Base-by-base conservation (phyloP, 1,140 invertebrate species). In the Odontomachus brunneus region DNA sequence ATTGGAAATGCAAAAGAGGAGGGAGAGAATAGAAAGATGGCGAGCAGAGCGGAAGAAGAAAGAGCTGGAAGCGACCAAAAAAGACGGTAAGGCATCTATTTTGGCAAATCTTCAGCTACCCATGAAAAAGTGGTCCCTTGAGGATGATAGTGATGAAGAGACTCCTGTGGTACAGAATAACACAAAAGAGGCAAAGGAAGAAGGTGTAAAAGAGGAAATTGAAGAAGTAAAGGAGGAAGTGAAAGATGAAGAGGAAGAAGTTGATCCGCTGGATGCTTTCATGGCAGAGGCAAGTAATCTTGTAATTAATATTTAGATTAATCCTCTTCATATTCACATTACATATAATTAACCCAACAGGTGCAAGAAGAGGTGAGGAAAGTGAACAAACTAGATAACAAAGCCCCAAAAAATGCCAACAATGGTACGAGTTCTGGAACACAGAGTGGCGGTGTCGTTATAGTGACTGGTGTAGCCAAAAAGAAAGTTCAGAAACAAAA, bases 221-320 rank as follows among this genome's bases (percentile, higher is more conserved):
- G 94, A 94, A 24, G 93, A 95, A 81, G 91, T 95, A 73, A 96
- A 95, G 88, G 95, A 91, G 72, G 94, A 95, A 85, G 89, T 95
- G 67, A 96, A 96, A 89, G 95, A 89, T 89, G 93, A 91, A 65
- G 95, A 95, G 83, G 94, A 98, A 84, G 98, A 99, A 93, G 96
- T 99, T 63, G 99, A 99, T 95, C 98, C 99, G 15, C 94, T 99
- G 7, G 98, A 99, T 96, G 98, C 98, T 9, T 99, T 97, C 91
- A 99, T 99, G 99, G 96, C 97, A 92, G 98, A 96, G 93, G 95
- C 96, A 65, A 94, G 94, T 89, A 91, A 17, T 53, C n/a, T 1
- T 24, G 3, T 24, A 19, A 49, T 24, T 12, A 14, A 4, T 49
- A 60, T 17, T 72, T 0, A 60, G 33, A 3, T 67, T 2, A 9